Percentiles rank a stretch among this genome's conserved stretches.
These are phyloP conservation scores for Thecophora atra DNA, from an alignment of 2,888 invertebrate species.

Conservation along the genomic window DNA sequence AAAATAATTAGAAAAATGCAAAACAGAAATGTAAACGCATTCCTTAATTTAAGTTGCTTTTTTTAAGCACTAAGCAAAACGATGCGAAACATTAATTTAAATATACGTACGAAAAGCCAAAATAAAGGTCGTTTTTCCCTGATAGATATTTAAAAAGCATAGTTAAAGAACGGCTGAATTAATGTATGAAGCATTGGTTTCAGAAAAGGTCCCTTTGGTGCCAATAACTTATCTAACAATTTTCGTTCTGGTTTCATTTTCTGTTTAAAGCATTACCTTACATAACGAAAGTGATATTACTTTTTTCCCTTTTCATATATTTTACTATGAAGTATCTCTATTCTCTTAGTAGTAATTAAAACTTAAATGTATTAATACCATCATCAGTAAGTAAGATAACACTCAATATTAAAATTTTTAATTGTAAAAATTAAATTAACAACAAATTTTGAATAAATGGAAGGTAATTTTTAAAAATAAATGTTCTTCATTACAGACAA, in stretches of 20 bases:
- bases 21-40: background rate
- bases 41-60: constrained; percentile 11
- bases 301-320: background rate
- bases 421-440: too few species aligned
- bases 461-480: too few species aligned
- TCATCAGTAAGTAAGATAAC: too few species aligned
- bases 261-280: background rate
- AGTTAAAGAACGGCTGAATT: constrained; percentile 29
- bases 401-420: too few species aligned
- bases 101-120: constrained; percentile 4
- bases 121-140: constrained; percentile 18
- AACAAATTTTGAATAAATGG: too few species aligned
- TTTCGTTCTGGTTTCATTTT: constrained; percentile 35
- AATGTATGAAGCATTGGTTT: constrained; percentile 67
- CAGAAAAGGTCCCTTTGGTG: constrained; percentile 77
- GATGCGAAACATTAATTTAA: constrained; percentile 24
- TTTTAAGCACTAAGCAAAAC: constrained; percentile 13
- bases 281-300: background rate
- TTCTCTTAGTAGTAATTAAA: too few species aligned
- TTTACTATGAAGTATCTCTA: too few species aligned
- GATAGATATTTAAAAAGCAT: constrained; percentile 12
- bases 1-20: background rate
- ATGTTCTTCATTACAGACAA: too few species aligned
- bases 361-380: too few species aligned
- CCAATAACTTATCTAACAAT: constrained; percentile 67